Evolutionary conservation across 2,888 invertebrate species (phyloP), one percentile per base, ranked within the genome.

Genomic region (Ganaspis brasiliensis): DNA sequence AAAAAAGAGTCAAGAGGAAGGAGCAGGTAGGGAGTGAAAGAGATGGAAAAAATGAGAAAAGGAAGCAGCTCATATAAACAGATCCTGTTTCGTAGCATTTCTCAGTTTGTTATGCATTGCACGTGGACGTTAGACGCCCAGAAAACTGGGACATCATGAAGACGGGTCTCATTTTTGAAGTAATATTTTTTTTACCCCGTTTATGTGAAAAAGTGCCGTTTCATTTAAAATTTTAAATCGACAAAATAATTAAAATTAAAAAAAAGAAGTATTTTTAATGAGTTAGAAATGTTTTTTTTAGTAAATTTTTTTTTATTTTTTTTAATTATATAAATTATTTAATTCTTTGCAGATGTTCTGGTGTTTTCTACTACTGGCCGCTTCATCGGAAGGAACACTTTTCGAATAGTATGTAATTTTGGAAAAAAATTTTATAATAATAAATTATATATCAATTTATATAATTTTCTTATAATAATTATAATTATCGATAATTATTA

Each of bases 41-140:
- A 76, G 78, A 79, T 74, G 75, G 75, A 37, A 73, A 74, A 77
- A 77, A 73, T 73, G 78, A 78, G 74, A 79, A 77, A 73, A 57
- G 49, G 35, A 19, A 40, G 31, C 37, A 45, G 77, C 79, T 79
- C 83, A 87, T 89, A 89, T 89, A 89, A 89, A 84, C 83, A 72
- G 84, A 84, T 85, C 82, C 84, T 78, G 81, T 81, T 81, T 79
- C 78, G 74, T 76, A 67, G 79, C 77, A 74, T 79, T 84, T 83
- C 87, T 87, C 87, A 89, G 89, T 86, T 83, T 82, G 85, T 87
- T 87, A 87, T 87, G 87, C 82, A 85, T 86, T 85, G 83, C 83
- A 81, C 82, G 84, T 75, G 82, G 81, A 79, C 79, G 84, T 79
- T 80, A 83, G 72, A 79, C 75, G 81, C 80, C 78, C 81, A 40